phyloP scores from a whole-genome alignment of 2,888 invertebrate species.

The Synanthedon vespiformis region DNA sequence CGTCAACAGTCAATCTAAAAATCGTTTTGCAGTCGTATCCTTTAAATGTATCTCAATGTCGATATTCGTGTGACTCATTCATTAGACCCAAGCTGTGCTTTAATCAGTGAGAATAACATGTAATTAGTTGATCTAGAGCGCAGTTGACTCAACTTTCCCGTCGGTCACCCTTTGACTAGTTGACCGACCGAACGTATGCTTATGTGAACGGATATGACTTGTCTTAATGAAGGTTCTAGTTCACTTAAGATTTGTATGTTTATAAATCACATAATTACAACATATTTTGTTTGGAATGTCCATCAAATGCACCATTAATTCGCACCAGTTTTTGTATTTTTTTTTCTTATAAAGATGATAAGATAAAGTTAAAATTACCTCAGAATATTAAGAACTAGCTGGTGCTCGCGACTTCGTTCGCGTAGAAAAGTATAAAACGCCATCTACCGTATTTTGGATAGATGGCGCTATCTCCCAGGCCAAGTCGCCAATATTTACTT shows the following conservation, averaged over 20 bases:
- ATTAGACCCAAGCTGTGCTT: conserved; percentile 70
- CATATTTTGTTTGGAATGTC: too few species aligned
- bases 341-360: too few species aligned
- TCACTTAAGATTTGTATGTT: neutral
- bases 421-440: too few species aligned
- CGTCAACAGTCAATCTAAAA: neutral
- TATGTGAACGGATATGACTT: conserved; percentile 4
- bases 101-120: conserved; percentile 64
- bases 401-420: too few species aligned
- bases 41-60: conserved; percentile 13
- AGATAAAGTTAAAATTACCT: too few species aligned
- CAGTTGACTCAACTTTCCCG: conserved; percentile 31
- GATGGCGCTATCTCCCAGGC: too few species aligned
- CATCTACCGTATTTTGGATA: too few species aligned
- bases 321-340: too few species aligned
- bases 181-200: conserved; percentile 15
- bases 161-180: conserved; percentile 43
- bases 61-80: conserved; percentile 54
- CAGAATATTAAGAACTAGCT: too few species aligned
- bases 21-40: conserved; percentile 7
- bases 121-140: conserved; percentile 57
- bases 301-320: too few species aligned
- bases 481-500: too few species aligned
- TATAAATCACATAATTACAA: neutral
- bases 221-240: neutral